phyloP scores from a whole-genome alignment of 1,140 invertebrate genomes.

The Cotesia vestalis region DNA sequence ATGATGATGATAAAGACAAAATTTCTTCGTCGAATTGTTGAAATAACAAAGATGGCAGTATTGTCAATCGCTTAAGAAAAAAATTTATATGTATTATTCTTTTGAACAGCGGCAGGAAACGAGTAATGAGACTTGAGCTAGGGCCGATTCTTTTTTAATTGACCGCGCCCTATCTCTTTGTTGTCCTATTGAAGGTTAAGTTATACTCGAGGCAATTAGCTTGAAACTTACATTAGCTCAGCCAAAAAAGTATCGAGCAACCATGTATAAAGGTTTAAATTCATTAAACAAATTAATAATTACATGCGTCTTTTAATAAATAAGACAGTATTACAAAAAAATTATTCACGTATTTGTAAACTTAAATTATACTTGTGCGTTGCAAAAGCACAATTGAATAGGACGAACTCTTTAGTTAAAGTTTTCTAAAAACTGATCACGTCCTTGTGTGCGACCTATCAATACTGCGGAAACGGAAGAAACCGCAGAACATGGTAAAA shows the following conservation, averaged over 20 bases:
- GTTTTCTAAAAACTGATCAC: slow-evolving; percentile 26
- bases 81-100: slow-evolving; percentile 11
- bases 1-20: too few relatives aligned
- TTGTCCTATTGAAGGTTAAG: slow-evolving; percentile 16
- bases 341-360: too few relatives aligned
- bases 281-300: neutral
- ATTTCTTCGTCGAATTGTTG: neutral
- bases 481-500: slow-evolving; percentile 27
- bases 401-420: neutral
- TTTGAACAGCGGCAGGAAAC: slow-evolving; percentile 33
- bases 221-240: neutral
- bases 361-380: too few relatives aligned
- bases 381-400: neutral
- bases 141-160: slow-evolving; percentile 45
- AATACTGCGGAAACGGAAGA: slow-evolving; percentile 30
- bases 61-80: slow-evolving; percentile 7
- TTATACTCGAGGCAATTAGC: slow-evolving; percentile 12
- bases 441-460: slow-evolving; percentile 29
- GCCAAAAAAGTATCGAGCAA: neutral
- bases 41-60: slow-evolving; percentile 17
- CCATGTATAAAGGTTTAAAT: neutral
- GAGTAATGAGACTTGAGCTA: slow-evolving; percentile 42
- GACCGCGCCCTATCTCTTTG: slow-evolving; percentile 45
- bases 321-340: too few relatives aligned
- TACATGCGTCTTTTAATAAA: neutral